These are phyloP conservation scores for Pan paniscus DNA, from an alignment of 2,113 vertebrate species.

Conservation along the genomic window DNA sequence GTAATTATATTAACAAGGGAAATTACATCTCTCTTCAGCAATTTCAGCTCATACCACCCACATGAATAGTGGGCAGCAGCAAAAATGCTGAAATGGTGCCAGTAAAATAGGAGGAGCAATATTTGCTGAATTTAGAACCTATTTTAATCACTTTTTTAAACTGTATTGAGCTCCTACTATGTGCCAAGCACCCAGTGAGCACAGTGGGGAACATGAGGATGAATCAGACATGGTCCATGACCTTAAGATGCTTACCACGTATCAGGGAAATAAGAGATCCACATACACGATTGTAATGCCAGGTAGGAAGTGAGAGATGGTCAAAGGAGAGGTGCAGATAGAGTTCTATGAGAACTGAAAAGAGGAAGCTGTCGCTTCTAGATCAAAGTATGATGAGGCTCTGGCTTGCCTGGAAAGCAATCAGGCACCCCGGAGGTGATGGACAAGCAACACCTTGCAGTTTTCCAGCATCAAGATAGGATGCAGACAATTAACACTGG, in stretches of 20 bases:
- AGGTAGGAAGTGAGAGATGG: neutral
- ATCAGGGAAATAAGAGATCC: neutral
- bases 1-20: conserved; percentile 80
- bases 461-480: neutral
- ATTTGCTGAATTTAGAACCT: conserved; percentile 70
- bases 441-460: neutral
- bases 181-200: neutral
- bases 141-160: conserved; percentile 48
- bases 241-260: neutral
- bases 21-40: conserved; percentile 76
- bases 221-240: neutral
- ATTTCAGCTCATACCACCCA: conserved; percentile 71
- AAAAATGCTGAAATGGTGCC: conserved; percentile 57
- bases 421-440: neutral
- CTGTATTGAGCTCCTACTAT: conserved; percentile 52
- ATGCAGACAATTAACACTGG: conserved; percentile 39
- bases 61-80: conserved; percentile 67
- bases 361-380: neutral
- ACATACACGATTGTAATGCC: neutral
- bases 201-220: neutral
- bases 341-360: neutral
- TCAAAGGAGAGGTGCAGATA: neutral
- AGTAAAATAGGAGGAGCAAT: neutral
- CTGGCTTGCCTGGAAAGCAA: neutral
- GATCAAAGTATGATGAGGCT: neutral